phyloP scores from a whole-genome alignment of 2,113 vertebrate species.

The Arizona elegans region DNA sequence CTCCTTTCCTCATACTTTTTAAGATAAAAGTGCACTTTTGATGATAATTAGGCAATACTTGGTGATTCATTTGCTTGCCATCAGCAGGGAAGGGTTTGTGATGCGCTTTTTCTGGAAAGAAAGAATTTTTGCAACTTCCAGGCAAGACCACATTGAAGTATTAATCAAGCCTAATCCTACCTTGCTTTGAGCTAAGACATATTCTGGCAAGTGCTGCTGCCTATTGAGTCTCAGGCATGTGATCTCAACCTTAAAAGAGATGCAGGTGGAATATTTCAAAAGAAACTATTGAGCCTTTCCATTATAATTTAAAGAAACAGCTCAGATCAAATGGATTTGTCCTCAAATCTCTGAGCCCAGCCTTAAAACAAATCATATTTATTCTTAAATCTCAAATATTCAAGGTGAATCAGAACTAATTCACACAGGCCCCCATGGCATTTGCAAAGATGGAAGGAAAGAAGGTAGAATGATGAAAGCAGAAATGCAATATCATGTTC shows the following conservation, averaged over 20 bases:
- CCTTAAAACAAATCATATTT: background rate
- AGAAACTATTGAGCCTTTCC: background rate
- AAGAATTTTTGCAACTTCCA: background rate
- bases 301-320: background rate
- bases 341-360: background rate
- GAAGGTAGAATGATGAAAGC: background rate
- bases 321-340: background rate
- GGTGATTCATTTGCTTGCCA: background rate
- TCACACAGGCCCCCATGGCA: background rate
- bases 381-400: background rate
- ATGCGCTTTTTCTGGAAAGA: background rate
- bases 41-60: background rate
- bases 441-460: background rate
- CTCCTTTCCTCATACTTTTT: background rate
- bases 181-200: background rate
- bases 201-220: background rate
- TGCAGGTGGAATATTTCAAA: background rate
- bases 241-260: background rate
- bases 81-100: background rate
- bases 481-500: background rate
- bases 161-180: background rate
- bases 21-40: background rate
- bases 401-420: background rate
- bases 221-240: background rate
- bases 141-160: background rate